Base-by-base conservation (phyloP, 1,140 invertebrate species). In the Homarus americanus region DNA sequence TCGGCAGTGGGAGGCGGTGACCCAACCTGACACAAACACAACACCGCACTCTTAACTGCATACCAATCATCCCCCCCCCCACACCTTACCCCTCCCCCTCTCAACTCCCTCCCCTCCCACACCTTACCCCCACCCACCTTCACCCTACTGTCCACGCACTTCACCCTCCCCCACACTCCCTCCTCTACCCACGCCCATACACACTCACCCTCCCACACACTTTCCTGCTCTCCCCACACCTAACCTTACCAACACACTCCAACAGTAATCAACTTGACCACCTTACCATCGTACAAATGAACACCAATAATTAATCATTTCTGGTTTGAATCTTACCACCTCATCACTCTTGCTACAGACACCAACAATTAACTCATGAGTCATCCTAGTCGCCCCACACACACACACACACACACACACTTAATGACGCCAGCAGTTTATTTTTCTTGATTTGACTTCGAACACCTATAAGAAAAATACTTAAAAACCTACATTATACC, bases 81-180 rank as follows among this genome's bases (percentile, higher is more conserved):
- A 38, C 72, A 12, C 17, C 32, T n/a, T 3, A n/a, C 10, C 36
- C 7, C 9, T 24, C 40, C 4, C 72, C 72, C 1, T n/a, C n/a
- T n/a, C 72, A 12, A 36, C 32, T n/a, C 28, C 72, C 10, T 24
- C 7, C 9, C 36, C 40, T 5, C 72, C 72, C 1, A 12, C 72
- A 36, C 32, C 9, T 3, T 75, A 3, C 40, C 34, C 10, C 75
- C 72, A 86, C 24, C 41, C 32, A 53, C 69, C 72, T 1, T 40
- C 72, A 86, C 72, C 34, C 63, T 28, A 15, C 32, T 28, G 32
- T 44, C 34, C 63, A 66, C n/a, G 41, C 80, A 83, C 80, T n/a
- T 34, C 12, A n/a, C 40, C n/a, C 41, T 53, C 78, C 24, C 78
- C 41, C 41, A 32, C 20, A n/a, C 63, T 3, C 10, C 63, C n/a